These are phyloP conservation scores for Emydocephalus ijimae DNA, from an alignment of 2,113 vertebrate genomes.

Conservation along the genomic window DNA sequence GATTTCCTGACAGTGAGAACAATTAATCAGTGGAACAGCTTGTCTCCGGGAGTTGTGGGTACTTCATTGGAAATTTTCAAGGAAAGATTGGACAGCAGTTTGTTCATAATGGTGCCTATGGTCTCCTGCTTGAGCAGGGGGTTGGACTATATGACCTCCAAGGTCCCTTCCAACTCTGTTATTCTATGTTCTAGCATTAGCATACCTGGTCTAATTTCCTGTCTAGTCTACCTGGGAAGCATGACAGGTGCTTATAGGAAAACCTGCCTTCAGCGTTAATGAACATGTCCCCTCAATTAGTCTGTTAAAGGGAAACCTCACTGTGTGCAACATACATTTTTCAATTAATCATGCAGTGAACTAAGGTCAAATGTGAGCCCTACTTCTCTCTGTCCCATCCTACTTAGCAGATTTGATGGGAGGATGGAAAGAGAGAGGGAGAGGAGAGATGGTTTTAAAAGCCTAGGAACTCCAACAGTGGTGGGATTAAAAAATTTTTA, in stretches of 20 bases:
- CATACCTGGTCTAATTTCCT: background rate
- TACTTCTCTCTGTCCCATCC: background rate
- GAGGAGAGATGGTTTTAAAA: too few relatives aligned
- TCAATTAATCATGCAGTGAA: background rate
- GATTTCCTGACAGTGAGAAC: background rate
- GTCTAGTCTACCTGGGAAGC: background rate
- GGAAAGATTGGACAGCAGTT: background rate
- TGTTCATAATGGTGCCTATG: background rate
- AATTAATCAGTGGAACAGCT: background rate
- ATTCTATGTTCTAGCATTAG: background rate
- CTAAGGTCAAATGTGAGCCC: background rate
- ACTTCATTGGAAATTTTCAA: background rate
- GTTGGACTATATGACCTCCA: background rate
- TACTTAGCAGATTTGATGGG: background rate
- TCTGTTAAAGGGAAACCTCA: background rate
- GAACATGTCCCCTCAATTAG: background rate
- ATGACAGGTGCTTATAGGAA: background rate
- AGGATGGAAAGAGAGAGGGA: too few relatives aligned
- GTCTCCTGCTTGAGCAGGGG: background rate
- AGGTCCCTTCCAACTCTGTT: background rate
- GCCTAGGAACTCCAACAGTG: too few relatives aligned
- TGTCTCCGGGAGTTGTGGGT: background rate
- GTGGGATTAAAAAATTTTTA: too few relatives aligned
- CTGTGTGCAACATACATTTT: background rate
- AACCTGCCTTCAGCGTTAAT: background rate